Evolutionary conservation across 2,888 invertebrate species (phyloP).

Genomic region (Sphaerophoria taeniata): DNA sequence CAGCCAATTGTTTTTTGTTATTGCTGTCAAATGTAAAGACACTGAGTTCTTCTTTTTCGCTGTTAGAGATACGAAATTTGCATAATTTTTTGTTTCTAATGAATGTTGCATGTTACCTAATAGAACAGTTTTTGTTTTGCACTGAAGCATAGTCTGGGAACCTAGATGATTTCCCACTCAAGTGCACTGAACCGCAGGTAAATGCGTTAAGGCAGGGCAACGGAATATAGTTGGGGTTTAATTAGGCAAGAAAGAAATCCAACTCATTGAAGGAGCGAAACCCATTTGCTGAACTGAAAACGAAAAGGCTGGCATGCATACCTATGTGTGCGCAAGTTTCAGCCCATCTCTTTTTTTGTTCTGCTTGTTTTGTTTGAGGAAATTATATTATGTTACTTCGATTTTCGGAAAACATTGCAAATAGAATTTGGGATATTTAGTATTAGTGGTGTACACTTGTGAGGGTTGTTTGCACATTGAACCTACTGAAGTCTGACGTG

Average conservation of each 20-base stretch:
- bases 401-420: too few species aligned
- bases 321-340: conserved; percentile 16
- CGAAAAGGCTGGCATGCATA: neutral
- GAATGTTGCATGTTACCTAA: conserved; percentile 23
- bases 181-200: conserved; percentile 52
- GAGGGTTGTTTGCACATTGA: too few species aligned
- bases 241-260: neutral
- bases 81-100: conserved; percentile 8
- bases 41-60: neutral
- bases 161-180: neutral
- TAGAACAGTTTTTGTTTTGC: neutral
- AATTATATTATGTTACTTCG: too few species aligned
- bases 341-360: too few species aligned
- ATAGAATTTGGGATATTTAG: too few species aligned
- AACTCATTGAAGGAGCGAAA: neutral
- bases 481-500: too few species aligned
- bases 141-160: neutral
- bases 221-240: conserved; percentile 6
- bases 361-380: too few species aligned
- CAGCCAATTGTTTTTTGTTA: conserved; percentile 10
- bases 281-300: too few species aligned
- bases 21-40: neutral
- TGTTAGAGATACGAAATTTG: neutral
- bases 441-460: too few species aligned
- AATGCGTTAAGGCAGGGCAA: conserved; percentile 26